Evolutionary conservation across 2,888 invertebrate genomes (phyloP).

Genomic region (Eutolmus rufibarbis): DNA sequence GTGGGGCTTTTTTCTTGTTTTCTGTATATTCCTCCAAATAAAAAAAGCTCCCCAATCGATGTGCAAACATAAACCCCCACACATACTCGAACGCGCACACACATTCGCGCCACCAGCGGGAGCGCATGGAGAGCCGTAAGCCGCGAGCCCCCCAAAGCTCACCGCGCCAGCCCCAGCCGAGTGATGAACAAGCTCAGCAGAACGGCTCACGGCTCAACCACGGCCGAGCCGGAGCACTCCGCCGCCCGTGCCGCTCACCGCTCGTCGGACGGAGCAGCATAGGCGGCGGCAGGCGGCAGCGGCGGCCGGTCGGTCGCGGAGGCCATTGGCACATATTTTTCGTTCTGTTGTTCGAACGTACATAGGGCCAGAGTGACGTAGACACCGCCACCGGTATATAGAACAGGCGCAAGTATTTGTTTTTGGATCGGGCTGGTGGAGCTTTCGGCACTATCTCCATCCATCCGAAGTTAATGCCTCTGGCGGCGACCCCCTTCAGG

Average conservation of each 20-base stretch:
- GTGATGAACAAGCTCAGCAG: background rate
- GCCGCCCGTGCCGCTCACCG: background rate
- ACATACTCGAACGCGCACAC: background rate
- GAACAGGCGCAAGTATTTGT: background rate
- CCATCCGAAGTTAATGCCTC: background rate
- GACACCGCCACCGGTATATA: background rate
- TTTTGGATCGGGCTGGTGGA: background rate
- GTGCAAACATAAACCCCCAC: constrained; percentile 8
- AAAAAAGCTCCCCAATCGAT: constrained; percentile 44
- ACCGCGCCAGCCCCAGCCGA: background rate
- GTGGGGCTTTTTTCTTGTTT: constrained; percentile 14
- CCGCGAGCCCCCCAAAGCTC: background rate
- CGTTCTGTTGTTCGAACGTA: constrained; percentile 49
- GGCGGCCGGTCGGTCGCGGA: constrained; percentile 52
- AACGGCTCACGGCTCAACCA: background rate
- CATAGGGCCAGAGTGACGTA: constrained; percentile 45
- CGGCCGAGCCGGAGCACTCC: background rate
- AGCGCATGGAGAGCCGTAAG: background rate
- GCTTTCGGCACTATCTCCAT: background rate
- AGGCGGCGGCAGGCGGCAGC: background rate
- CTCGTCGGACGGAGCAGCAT: background rate
- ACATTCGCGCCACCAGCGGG: background rate
- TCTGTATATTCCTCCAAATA: constrained; percentile 18
- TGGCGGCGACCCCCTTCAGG: background rate
- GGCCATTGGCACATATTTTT: constrained; percentile 55